phyloP scores from a whole-genome alignment of 2,888 invertebrate genomes.

The Pinctada fucata region DNA sequence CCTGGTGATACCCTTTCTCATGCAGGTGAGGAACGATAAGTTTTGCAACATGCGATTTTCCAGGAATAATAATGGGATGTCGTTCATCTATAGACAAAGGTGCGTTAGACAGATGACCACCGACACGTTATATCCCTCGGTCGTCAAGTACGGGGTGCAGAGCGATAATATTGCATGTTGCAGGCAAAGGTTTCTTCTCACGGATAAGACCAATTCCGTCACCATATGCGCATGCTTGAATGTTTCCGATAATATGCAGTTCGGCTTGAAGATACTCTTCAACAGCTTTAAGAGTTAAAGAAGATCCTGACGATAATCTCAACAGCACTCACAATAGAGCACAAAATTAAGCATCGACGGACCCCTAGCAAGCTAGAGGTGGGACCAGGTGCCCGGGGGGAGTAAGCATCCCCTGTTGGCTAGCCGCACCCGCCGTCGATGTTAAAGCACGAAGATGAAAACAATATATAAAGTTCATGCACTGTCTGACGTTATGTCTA shows the following conservation, averaged over 20 bases:
- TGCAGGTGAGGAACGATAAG: constrained; percentile 26
- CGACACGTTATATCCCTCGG: constrained; percentile 25
- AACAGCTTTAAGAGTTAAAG: not conserved
- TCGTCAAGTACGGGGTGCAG: constrained; percentile 27
- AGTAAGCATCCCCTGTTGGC: too few species aligned
- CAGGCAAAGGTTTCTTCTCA: not conserved
- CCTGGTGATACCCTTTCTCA: constrained; percentile 28
- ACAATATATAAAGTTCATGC: too few species aligned
- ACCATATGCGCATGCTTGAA: not conserved
- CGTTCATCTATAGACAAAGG: not conserved
- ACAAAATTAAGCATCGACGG: too few species aligned
- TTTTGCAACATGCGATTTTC: constrained; percentile 16
- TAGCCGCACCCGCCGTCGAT: too few species aligned
- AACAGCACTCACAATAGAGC: too few species aligned
- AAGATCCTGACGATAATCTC: too few species aligned
- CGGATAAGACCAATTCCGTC: constrained; percentile 10
- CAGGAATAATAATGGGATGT: constrained; percentile 25
- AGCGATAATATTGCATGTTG: constrained; percentile 16
- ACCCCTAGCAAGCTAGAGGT: too few species aligned
- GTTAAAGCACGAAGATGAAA: too few species aligned
- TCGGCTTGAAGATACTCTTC: constrained; percentile 2
- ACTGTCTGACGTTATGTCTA: too few species aligned
- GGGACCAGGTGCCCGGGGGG: too few species aligned
- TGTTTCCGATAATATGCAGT: constrained; percentile 1
- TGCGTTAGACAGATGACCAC: constrained; percentile 25